Base-by-base conservation (phyloP, 35 echinoderm and acorn worm genomes). In the Heliocidaris tuberculata region DNA sequence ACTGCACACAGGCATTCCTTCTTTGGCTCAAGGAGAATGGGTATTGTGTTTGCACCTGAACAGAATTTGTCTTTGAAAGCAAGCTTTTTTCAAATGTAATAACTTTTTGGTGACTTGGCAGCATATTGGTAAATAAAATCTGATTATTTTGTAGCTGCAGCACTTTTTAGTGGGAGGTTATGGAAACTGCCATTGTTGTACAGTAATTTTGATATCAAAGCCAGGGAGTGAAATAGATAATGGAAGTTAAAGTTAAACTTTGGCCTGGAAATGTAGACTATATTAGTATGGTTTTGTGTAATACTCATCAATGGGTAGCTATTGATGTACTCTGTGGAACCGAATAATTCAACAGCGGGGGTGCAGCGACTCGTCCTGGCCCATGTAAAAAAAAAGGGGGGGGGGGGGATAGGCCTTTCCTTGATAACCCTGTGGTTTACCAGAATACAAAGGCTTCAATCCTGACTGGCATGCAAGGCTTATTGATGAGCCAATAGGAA, bases 21-120 rank as follows among this genome's bases (percentile, higher is more conserved):
- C 19, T 78, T 78, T 27, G 65, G 65, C 65, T n/a, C 65, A 78
- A 78, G 65, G 27, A 78, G 65, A 78, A 78, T 78, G 65, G 65
- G 19, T 78, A 78, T 78, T 78, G 65, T 78, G 65, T 78, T 78
- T 78, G 65, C 65, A 78, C 65, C 65, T 78, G 65, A 78, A 78
- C 65, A 78, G 65, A 78, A 78, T 78, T 78, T 27, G 65, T 19
- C 65, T 78, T 5, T 4, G 0, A 78, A 78, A 78, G 27, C 65
- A 78, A 78, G 65, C 65, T n/a, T n/a, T 78, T 24, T 78, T 78
- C 21, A 17, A 78, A 27, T n/a, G 5, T 21, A 27, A 2, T 7
- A 27, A 78, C 21, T 78, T 78, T 0, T 19, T n/a, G 27, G 27
- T n/a, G 15, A 56, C 52, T 56, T 56, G 10, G 52, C 52, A 15